phyloP scores from a whole-genome alignment of 2,888 invertebrate genomes.

The Elaeidobius kamerunicus region DNA sequence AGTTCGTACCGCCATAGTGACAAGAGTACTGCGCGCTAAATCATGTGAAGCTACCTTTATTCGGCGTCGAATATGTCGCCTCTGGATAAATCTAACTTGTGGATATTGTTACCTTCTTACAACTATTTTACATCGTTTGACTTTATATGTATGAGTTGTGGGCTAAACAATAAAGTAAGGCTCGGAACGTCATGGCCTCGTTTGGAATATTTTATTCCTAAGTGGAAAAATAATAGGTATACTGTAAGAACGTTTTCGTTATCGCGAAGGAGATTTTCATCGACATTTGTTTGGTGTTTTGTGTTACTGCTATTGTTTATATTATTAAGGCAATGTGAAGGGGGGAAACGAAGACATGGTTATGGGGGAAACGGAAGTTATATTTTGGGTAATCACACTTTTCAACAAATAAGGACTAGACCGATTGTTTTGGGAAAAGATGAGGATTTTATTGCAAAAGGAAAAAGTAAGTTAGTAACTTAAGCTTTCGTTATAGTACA shows the following conservation, averaged over 20 bases:
- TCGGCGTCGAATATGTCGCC: constrained; percentile 28
- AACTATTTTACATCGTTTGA: neutral
- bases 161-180: constrained; percentile 2
- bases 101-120: constrained; percentile 14
- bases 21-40: constrained; percentile 15
- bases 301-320: constrained; percentile 29
- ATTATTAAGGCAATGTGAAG: constrained; percentile 26
- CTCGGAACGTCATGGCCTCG: no score
- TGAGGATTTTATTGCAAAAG: constrained; percentile 44
- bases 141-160: constrained; percentile 6
- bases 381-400: constrained; percentile 13
- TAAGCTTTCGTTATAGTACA: no score
- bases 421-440: constrained; percentile 37
- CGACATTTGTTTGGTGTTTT: constrained; percentile 15
- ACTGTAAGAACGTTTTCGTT: constrained; percentile 3
- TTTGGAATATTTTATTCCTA: neutral
- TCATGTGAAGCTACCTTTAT: constrained; percentile 22
- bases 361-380: constrained; percentile 6
- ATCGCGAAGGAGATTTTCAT: constrained; percentile 2
- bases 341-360: constrained; percentile 16
- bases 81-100: constrained; percentile 15
- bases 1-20: constrained; percentile 25
- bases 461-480: constrained; percentile 46
- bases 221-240: neutral
- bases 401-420: constrained; percentile 18